Base-by-base conservation (phyloP, 1,140 invertebrate genomes). In the Bombus turneri region DNA sequence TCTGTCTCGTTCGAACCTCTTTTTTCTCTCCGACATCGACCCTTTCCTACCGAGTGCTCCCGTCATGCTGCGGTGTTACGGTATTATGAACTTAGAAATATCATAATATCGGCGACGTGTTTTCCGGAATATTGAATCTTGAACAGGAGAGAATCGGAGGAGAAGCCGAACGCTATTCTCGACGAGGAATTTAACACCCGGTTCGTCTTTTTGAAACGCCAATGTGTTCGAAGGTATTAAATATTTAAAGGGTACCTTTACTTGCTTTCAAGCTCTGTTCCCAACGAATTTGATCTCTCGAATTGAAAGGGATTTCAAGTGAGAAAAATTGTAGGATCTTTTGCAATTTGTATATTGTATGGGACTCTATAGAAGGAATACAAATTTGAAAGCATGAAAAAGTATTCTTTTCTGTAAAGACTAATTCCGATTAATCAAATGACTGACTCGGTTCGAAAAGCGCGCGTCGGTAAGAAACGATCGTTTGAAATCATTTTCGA, bases 101-200 rank as follows among this genome's bases (percentile, higher is more conserved):
- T 91, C 88, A 91, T 91, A 91, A 91, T 88, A 91, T 90, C 79
- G 88, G 84, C 86, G 86, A 88, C 88, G 85, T 91, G 90, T 91
- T 91, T 91, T 86, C 88, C 28, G 66, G 84, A 86, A 91, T 91
- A 91, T 91, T 91, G 90, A 91, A 91, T 91, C 91, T 91, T 87
- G 86, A 91, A 78, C 88, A 75, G 79, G 64, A 10, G 13, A 25
- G 73, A 37, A 64, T 88, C 79, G 66, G 66, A 41, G 62, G 77
- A 57, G n/a, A 64, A 62, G 57, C 74, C 43, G 57, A 41, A 57
- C 37, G 64, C 34, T 57, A 75, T 83, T 71, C 64, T 37, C 64
- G 13, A 18, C n/a, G 57, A 68, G 57, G 47, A 79, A 78, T 78
- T 64, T 31, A 10, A 6, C 47, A 6, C 37, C 34, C 10, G 15